Evolutionary conservation across 2,888 invertebrate genomes (phyloP).

Genomic region (Agonopterix arenella): DNA sequence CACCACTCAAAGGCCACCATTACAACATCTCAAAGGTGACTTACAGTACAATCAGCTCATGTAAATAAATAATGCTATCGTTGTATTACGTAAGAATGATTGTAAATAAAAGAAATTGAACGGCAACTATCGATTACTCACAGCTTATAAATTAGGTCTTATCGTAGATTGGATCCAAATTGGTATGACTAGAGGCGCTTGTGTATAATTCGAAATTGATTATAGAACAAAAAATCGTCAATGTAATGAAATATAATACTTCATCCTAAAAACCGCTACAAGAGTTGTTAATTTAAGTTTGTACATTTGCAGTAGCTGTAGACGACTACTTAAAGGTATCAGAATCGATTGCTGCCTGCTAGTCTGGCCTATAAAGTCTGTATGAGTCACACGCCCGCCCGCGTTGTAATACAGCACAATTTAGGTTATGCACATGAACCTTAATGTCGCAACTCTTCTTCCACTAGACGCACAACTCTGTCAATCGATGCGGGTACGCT

Average conservation of each 20-base stretch:
- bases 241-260: too few species aligned
- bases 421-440: slow-evolving; percentile 40
- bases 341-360: background rate
- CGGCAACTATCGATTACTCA: background rate
- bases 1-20: slow-evolving; percentile 29
- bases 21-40: background rate
- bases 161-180: too few species aligned
- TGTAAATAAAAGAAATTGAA: background rate
- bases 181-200: too few species aligned
- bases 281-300: too few species aligned
- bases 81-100: slow-evolving; percentile 2
- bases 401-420: slow-evolving; percentile 21
- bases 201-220: too few species aligned
- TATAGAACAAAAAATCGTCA: too few species aligned
- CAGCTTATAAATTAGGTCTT: too few species aligned
- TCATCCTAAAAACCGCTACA: too few species aligned
- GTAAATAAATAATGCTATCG: slow-evolving; percentile 5
- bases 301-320: too few species aligned
- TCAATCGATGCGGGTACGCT: slow-evolving; percentile 44
- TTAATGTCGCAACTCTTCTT: slow-evolving; percentile 37
- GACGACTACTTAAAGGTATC: too few species aligned
- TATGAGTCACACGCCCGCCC: slow-evolving; percentile 39
- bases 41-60: slow-evolving; percentile 13
- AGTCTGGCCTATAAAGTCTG: background rate
- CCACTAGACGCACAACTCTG: slow-evolving; percentile 37